Base-by-base conservation (phyloP, 2,888 invertebrate genomes). In the Brenthis hecate region DNA sequence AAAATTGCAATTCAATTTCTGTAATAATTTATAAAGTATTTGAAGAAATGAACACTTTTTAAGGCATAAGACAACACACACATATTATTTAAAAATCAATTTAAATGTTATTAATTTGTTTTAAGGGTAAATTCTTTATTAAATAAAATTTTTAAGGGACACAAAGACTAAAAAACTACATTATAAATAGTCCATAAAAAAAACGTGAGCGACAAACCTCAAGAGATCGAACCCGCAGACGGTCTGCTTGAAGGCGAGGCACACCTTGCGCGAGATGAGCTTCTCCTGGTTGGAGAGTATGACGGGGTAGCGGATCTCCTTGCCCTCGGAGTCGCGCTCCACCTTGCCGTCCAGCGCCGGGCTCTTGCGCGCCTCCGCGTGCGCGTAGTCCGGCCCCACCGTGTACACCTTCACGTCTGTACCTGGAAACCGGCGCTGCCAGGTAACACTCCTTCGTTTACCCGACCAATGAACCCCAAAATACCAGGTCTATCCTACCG, bases 151-250 rank as follows among this genome's bases (percentile, higher is more conserved):
- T 56, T n/a, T 47, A 28, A 4, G 28, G 4, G 4, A 28, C 28
- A 28, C 28, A 28, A 28, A 5, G 5, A 28, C 0, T 28, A 28
- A 28, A 28, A 28, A 3, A 23, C 23, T 23, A 23, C 3, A 23
- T 3, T 23, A 3, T 19, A 6, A 51, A n/a, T 0, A 8, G 4
- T 53, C 8, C 5, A 51, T n/a, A 5, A 8, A 16, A 53, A 53
- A 16, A 0, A 3, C 8, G 14, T 19, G 19, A 19, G 36, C 11
- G 19, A 58, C 77, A 83, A 83, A 96, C 95, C 97, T 95, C 65
- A 99, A 93, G 73, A 99, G 94, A 94, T 99, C 99, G 87, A 99
- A 99, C 19, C 99, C 99, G 86, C 99, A 99, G 8, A 99, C 99
- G 11, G 99, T 99, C 94, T 99, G 99, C 90, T 98, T 98, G 86